These are phyloP conservation scores for Lepidonotus clava DNA, from an alignment of 2,888 invertebrate genomes.

Conservation along the genomic window DNA sequence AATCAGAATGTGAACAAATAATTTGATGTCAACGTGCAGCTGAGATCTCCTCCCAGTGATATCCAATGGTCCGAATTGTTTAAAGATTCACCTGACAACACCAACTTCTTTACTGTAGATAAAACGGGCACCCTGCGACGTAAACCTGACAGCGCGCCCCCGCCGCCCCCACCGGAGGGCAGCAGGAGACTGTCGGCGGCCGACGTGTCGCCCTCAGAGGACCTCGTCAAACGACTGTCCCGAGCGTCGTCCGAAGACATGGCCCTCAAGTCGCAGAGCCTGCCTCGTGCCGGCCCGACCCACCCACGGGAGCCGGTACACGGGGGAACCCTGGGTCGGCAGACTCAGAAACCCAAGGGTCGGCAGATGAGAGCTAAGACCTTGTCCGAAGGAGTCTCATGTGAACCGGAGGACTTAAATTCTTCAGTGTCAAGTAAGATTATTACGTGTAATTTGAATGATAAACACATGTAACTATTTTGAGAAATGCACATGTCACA, in stretches of 20 bases:
- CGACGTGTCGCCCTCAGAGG: constrained; percentile 33
- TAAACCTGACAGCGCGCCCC: constrained; percentile 32
- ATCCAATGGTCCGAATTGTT: background rate
- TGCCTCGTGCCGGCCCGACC: background rate
- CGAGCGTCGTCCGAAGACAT: background rate
- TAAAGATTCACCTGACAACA: background rate
- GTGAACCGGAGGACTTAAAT: background rate
- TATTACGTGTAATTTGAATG: background rate
- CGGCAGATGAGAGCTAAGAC: constrained; percentile 5
- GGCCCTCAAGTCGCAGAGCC: constrained; percentile 1
- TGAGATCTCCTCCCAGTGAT: background rate
- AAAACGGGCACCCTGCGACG: background rate
- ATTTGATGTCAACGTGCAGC: no score
- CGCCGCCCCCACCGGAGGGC: constrained; percentile 8
- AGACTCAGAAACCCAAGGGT: background rate
- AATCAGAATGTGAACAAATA: no score
- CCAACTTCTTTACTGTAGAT: background rate
- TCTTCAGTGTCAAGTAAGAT: background rate
- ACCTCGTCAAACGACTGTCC: background rate
- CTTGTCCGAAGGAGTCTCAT: constrained; percentile 7
- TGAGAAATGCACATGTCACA: no score
- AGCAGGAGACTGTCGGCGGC: constrained; percentile 5
- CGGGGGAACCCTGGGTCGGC: constrained; percentile 19
- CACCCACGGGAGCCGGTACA: background rate
- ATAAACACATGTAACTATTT: no score